Conservation (phyloP, 2,797 vertebrate genomes). For the Petrocephalus sullivani region DNA sequence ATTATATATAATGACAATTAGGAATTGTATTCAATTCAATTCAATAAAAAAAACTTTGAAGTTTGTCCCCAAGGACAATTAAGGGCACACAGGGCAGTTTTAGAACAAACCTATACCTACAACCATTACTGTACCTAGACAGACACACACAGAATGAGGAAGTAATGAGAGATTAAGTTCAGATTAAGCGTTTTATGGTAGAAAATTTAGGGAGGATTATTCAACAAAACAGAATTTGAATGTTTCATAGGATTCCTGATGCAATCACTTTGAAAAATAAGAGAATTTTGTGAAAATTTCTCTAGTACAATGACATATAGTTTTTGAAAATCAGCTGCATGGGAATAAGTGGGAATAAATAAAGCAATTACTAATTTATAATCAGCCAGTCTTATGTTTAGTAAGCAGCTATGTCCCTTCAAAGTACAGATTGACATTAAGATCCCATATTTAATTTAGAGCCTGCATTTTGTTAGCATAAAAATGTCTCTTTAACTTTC, state of each 20-base stretch:
- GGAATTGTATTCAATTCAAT: not conserved
- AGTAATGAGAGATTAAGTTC: not conserved
- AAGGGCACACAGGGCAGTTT: too few species aligned
- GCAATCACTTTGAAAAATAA: constrained; percentile 49
- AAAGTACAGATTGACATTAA: constrained; percentile 62
- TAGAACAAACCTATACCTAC: too few species aligned
- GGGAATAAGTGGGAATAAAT: constrained; percentile 55
- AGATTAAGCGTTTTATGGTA: constrained; percentile 14
- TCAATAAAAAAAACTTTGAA: too few species aligned
- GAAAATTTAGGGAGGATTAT: not conserved
- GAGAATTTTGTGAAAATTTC: constrained; percentile 39
- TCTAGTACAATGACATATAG: constrained; percentile 49
- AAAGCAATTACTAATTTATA: constrained; percentile 70
- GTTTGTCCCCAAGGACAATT: too few species aligned
- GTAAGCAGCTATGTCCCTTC: constrained; percentile 70
- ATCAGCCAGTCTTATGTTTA: constrained; percentile 60
- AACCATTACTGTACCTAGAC: not conserved
- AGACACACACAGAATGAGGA: constrained; percentile 19
- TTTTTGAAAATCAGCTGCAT: constrained; percentile 52
- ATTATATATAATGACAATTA: not conserved
- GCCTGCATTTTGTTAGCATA: constrained; percentile 27
- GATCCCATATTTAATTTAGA: constrained; percentile 58
- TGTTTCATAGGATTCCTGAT: constrained; percentile 29
- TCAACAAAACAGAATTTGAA: constrained; percentile 24
- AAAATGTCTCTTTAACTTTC: constrained; percentile 28